Percentiles rank a stretch among this genome's conserved stretches.
Evolutionary conservation across 2,888 invertebrate genomes (phyloP).

Genomic region (Isoperla grammatica): DNA sequence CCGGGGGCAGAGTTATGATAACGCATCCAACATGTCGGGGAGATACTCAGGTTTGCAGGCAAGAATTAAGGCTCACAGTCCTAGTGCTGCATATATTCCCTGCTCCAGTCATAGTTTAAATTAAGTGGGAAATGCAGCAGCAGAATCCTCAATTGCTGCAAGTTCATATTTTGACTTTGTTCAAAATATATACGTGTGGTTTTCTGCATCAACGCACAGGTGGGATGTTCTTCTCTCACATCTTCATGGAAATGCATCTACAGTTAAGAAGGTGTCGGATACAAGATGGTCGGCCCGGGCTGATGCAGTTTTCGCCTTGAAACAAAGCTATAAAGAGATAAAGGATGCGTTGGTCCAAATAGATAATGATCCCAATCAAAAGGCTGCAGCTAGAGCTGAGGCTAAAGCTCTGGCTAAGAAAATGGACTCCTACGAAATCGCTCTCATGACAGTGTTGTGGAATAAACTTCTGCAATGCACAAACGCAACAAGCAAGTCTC

Average conservation of each 20-base stretch:
- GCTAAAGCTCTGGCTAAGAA: slow-evolving; percentile 31
- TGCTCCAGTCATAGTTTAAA: too few species aligned
- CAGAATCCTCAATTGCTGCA: slow-evolving; percentile 5
- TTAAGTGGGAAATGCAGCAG: neutral
- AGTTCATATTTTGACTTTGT: slow-evolving; percentile 12
- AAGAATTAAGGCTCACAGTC: too few species aligned
- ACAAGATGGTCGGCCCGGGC: slow-evolving; percentile 31
- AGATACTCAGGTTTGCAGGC: too few species aligned
- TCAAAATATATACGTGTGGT: slow-evolving; percentile 8
- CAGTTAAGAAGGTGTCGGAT: slow-evolving; percentile 22
- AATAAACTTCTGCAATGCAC: slow-evolving; percentile 32
- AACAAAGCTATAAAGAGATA: neutral
- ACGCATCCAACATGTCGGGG: too few species aligned
- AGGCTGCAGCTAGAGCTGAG: slow-evolving; percentile 29
- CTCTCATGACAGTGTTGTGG: slow-evolving; percentile 30
- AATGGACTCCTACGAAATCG: slow-evolving; percentile 33
- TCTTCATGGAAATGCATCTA: neutral
- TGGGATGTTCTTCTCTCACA: too few species aligned
- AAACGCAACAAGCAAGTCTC: slow-evolving; percentile 31
- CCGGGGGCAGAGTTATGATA: too few species aligned
- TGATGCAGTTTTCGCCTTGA: slow-evolving; percentile 19
- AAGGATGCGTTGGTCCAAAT: slow-evolving; percentile 21
- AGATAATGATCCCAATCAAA: slow-evolving; percentile 24
- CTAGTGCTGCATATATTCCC: too few species aligned
- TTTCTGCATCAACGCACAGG: slow-evolving; percentile 1